A percentile compares a stretch with the other conserved stretches of the same genome.
Evolutionary conservation across 2,888 invertebrate species (phyloP).

Genomic region (Orthonychiurus folsomi): DNA sequence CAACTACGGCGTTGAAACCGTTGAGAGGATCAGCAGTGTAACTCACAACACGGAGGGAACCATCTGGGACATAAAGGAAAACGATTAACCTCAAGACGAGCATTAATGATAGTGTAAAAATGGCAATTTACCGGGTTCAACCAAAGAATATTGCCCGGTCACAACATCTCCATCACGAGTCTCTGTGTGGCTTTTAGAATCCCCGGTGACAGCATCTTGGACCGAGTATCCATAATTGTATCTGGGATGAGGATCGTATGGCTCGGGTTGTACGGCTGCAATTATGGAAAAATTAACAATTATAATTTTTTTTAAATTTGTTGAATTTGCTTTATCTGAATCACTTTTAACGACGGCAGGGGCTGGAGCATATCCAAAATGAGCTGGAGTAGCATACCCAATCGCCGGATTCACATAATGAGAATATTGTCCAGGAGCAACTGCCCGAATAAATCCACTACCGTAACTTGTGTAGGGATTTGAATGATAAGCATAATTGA

Average conservation of each 20-base stretch:
- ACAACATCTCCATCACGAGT: constrained; percentile 1
- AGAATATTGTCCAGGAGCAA: neutral
- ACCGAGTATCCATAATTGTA: constrained; percentile 9
- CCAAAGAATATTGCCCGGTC: constrained; percentile 4
- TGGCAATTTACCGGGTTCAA: neutral
- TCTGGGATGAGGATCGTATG: constrained; percentile 31
- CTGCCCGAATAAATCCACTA: neutral
- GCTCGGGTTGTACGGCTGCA: constrained; percentile 24
- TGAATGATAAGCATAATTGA: neutral
- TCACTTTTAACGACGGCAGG: neutral
- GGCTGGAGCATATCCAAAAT: neutral
- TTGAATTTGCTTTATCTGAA: no score
- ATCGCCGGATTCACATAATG: neutral
- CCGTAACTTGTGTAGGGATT: neutral
- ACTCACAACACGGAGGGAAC: constrained; percentile 5
- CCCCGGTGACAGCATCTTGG: constrained; percentile 3
- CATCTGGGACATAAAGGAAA: no score
- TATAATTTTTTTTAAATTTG: no score
- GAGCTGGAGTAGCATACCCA: neutral
- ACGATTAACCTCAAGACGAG: no score
- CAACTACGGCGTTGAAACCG: constrained; percentile 10
- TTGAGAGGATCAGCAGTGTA: constrained; percentile 9
- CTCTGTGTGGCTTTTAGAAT: neutral
- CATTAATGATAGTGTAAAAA: no score
- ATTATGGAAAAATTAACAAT: no score